These are phyloP conservation scores for Drosophila chauvacae DNA, from an alignment of 1,140 invertebrate species.

Conservation along the genomic window DNA sequence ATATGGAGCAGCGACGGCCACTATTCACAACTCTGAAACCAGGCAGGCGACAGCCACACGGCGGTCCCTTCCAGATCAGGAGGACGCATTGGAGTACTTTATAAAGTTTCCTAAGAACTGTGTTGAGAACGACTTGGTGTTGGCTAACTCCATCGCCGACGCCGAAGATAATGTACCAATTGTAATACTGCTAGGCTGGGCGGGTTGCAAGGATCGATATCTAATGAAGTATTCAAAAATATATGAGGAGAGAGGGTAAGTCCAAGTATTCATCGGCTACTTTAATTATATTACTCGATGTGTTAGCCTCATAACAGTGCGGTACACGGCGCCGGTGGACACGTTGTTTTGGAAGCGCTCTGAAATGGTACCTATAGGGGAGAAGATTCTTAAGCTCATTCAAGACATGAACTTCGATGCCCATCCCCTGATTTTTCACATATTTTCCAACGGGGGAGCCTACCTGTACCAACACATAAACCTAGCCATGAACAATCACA, in stretches of 20 bases:
- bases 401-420: conserved; percentile 88
- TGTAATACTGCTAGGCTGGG: conserved; percentile 91
- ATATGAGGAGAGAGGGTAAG: conserved; percentile 90
- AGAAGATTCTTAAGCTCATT: conserved; percentile 88
- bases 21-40: conserved; percentile 7
- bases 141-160: conserved; percentile 84
- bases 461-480: conserved; percentile 89
- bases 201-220: conserved; percentile 91
- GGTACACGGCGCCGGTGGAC: conserved; percentile 90
- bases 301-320: conserved; percentile 89
- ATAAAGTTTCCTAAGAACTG: conserved; percentile 87
- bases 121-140: conserved; percentile 85
- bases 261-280: neutral
- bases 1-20: conserved; percentile 36
- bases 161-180: conserved; percentile 88
- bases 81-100: conserved; percentile 87
- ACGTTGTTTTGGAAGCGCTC: conserved; percentile 88
- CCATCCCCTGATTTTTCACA: conserved; percentile 91
- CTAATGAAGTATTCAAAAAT: conserved; percentile 91
- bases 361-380: conserved; percentile 87
- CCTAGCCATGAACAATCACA: conserved; percentile 85
- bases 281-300: neutral
- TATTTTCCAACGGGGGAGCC: conserved; percentile 92
- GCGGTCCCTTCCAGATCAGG: conserved; percentile 11
- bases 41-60: neutral